A percentile compares a stretch with the other conserved stretches of the same genome.
Conservation (phyloP, 2,113 vertebrate species). For the Semicossyphus pulcher region DNA sequence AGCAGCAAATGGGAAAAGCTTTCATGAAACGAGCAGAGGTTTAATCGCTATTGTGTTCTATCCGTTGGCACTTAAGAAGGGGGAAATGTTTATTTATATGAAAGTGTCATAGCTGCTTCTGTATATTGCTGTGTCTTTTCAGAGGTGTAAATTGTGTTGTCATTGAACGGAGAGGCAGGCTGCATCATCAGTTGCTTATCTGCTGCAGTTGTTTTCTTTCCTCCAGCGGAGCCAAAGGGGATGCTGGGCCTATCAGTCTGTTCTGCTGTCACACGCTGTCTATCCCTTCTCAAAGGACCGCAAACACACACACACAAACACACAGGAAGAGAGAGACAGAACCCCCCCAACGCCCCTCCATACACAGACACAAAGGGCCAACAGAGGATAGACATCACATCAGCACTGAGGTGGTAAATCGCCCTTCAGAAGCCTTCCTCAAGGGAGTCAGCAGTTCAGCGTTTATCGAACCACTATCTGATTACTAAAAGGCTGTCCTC, state of each 20-base stretch:
- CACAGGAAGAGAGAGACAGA: constrained; percentile 3
- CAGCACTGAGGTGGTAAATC: constrained; percentile 79
- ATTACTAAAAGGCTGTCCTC: constrained; percentile 79
- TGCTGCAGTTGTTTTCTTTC: constrained; percentile 15
- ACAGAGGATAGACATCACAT: constrained; percentile 72
- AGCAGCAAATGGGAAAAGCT: constrained; percentile 49
- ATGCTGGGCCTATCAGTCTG: constrained; percentile 51
- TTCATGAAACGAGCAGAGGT: constrained; percentile 38
- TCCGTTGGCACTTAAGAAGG: constrained; percentile 18
- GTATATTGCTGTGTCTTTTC: constrained; percentile 14
- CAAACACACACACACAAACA: constrained; percentile 12
- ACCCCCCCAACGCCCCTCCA: neutral
- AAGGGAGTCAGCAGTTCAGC: constrained; percentile 77
- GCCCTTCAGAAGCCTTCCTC: constrained; percentile 77
- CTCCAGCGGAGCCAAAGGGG: constrained; percentile 9
- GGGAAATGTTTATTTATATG: constrained; percentile 26
- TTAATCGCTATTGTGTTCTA: constrained; percentile 37
- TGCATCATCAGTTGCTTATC: constrained; percentile 37
- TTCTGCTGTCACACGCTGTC: constrained; percentile 47
- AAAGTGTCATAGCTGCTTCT: constrained; percentile 39
- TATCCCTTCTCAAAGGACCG: constrained; percentile 36
- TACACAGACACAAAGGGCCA: constrained; percentile 56
- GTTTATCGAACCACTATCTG: constrained; percentile 79
- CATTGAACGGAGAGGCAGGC: constrained; percentile 20
- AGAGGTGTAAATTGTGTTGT: constrained; percentile 55